Evolutionary conservation across 2,113 vertebrate genomes (phyloP), one percentile per base, ranked within the genome.

Genomic region (Oenanthe melanoleuca): DNA sequence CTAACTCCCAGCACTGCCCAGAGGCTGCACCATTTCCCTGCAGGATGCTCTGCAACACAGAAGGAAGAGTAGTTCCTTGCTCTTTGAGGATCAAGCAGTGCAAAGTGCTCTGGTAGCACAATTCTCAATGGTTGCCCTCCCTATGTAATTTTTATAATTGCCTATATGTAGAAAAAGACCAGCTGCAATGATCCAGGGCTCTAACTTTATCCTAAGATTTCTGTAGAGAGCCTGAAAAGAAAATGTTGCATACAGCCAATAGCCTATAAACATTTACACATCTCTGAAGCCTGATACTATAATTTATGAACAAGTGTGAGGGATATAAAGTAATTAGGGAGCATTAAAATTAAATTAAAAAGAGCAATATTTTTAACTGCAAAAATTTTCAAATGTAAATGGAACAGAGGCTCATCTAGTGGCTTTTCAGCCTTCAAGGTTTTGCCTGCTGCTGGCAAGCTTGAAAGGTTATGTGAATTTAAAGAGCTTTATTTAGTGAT

Each of bases 401-500:
- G 31, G 66, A 92, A 78, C 15, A 44, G 71, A 77, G 86, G 59
- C 57, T 86, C 24, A 71, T 78, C 65, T 59, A 87, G 60, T 11
- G 29, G 47, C 65, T 89, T 74, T 86, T 67, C 77, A 92, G 64
- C 49, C 84, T 93, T 81, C 45, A 50, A 55, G 72, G 70, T 63
- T 63, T 59, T 82, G 65, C 45, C 55, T 84, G 59, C 66, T 94
- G 65, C 65, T 93, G 5, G 59, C 88, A 90, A 84, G 65, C 61
- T 94, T 96, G 93, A 93, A 81, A 92, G 86, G 50, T 82, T 87
- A 50, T 14, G 29, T 50, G 74, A 95, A 92, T 65, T 75, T 85
- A 23, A 91, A 87, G 87, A 79, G 81, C 70, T 93, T 77, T 94
- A 92, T 92, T 94, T 83, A 93, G 74, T 61, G 52, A 88, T 61